Conservation (phyloP, 2,797 vertebrate genomes). For the Ataeniobius toweri region DNA sequence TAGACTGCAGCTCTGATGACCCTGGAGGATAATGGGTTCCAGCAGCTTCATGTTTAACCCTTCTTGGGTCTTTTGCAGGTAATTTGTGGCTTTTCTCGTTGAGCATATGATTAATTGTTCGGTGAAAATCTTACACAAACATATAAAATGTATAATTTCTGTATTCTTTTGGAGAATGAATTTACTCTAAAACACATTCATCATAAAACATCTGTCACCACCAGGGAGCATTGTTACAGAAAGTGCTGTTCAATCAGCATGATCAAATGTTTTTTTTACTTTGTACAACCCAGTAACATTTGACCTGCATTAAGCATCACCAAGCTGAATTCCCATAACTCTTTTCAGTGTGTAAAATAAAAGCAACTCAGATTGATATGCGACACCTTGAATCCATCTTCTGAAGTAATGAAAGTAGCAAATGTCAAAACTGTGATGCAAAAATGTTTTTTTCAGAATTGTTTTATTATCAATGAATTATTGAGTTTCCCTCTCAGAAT, state of each 20-base stretch:
- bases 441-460: neutral
- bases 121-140: neutral
- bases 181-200: too few relatives aligned
- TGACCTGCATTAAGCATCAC: neutral
- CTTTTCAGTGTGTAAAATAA: neutral
- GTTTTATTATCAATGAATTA: neutral
- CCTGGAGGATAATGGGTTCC: neutral
- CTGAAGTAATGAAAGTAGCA: neutral
- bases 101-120: neutral
- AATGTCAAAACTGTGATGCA: neutral
- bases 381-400: neutral
- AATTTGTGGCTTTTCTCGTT: neutral
- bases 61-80: neutral
- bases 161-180: too few relatives aligned
- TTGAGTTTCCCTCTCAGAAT: neutral
- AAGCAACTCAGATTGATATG: neutral
- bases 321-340: neutral
- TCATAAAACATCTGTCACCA: neutral
- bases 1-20: neutral
- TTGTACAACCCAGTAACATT: too few relatives aligned
- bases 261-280: neutral
- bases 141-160: neutral
- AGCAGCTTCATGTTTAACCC: neutral
- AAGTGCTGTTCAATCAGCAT: too few relatives aligned
- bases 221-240: too few relatives aligned